Percentiles rank a stretch among this genome's conserved stretches.
phyloP scores from a whole-genome alignment of 1,140 invertebrate genomes.

The Drosophila varians region DNA sequence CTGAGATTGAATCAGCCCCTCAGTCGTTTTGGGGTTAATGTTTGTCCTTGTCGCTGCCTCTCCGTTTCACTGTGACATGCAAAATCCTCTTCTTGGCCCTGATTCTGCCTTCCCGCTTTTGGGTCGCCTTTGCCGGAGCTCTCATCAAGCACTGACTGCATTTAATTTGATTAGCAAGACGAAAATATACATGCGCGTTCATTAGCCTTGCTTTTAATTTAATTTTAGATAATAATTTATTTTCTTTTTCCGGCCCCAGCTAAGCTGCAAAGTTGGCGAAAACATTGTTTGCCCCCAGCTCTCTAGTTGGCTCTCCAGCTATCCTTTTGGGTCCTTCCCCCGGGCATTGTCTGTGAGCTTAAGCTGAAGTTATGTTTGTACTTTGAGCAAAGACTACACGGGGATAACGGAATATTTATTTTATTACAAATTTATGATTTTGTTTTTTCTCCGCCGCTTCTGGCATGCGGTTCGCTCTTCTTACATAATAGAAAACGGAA shows the following conservation, averaged over 20 bases:
- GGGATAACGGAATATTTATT: conserved; percentile 78
- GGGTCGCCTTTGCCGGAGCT: not conserved
- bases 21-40: conserved; percentile 62
- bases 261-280: conserved; percentile 38
- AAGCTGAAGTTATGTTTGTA: conserved; percentile 64
- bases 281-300: conserved; percentile 28
- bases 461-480: conserved; percentile 1
- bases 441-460: conserved; percentile 55
- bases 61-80: conserved; percentile 28
- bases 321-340: not conserved
- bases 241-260: conserved; percentile 8
- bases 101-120: conserved; percentile 7
- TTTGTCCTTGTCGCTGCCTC: conserved; percentile 39
- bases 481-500: conserved; percentile 73
- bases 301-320: not conserved
- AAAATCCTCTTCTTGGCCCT: conserved; percentile 15
- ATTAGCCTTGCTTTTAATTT: conserved; percentile 66
- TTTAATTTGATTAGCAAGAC: conserved; percentile 69
- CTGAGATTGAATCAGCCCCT: conserved; percentile 65
- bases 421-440: conserved; percentile 81
- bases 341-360: conserved; percentile 41
- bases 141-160: conserved; percentile 57
- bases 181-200: conserved; percentile 53
- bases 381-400: conserved; percentile 39
- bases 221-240: conserved; percentile 62